Conservation (phyloP, 2,113 vertebrate species). For the Ammodytes marinus region DNA sequence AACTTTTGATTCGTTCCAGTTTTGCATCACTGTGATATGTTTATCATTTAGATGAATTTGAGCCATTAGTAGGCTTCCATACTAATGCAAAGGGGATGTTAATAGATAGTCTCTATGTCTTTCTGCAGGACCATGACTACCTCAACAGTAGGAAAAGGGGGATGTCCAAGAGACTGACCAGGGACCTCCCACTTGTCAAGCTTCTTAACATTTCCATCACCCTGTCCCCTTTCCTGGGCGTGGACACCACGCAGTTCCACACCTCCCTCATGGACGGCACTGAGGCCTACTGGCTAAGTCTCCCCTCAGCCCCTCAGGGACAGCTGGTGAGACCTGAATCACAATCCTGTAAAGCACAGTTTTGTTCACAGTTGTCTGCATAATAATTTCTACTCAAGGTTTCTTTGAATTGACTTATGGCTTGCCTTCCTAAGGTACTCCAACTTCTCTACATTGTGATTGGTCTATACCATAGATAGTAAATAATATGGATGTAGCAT, state of each 20-base stretch:
- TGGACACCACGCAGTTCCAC: slow-evolving; percentile 88
- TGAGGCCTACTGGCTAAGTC: slow-evolving; percentile 87
- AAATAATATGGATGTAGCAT: not conserved
- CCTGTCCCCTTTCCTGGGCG: slow-evolving; percentile 87
- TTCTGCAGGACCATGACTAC: slow-evolving; percentile 80
- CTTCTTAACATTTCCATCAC: slow-evolving; percentile 90
- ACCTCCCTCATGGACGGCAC: slow-evolving; percentile 82
- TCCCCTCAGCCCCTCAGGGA: slow-evolving; percentile 77
- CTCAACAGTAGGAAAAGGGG: slow-evolving; percentile 83
- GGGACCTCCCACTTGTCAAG: slow-evolving; percentile 81
- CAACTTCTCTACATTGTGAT: not conserved
- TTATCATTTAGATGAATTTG: not conserved
- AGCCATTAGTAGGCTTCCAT: not conserved
- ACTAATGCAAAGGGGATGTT: not conserved
- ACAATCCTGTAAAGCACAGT: not conserved
- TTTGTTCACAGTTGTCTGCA: not conserved
- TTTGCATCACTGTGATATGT: not conserved
- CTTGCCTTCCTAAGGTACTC: not conserved
- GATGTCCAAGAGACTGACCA: slow-evolving; percentile 75
- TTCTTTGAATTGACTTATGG: slow-evolving; percentile 12
- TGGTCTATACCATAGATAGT: slow-evolving; percentile 1
- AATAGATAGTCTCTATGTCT: not conserved
- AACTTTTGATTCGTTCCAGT: not conserved
- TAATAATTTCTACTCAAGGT: not conserved
- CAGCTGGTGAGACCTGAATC: slow-evolving; percentile 81